phyloP scores from a whole-genome alignment of 2,797 vertebrate species.

The Perdix hodgsoniae region DNA sequence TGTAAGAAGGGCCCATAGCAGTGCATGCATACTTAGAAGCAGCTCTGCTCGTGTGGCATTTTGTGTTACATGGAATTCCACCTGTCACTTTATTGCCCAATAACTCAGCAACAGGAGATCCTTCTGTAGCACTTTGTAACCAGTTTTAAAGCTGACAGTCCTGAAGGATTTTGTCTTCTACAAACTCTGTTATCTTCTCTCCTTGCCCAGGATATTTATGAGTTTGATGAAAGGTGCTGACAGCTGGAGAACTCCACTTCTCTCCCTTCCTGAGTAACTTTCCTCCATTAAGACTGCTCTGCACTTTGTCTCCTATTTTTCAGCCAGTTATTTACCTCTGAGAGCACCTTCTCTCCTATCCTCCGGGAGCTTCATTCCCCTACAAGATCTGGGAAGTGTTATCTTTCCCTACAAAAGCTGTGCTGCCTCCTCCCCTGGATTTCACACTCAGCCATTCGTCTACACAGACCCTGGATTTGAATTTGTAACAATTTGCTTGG shows the following conservation, averaged over 20 bases:
- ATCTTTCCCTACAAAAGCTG: background rate
- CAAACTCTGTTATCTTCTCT: background rate
- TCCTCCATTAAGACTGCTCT: background rate
- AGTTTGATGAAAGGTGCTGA: constrained; percentile 12
- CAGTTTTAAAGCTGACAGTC: background rate
- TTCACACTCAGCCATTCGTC: constrained; percentile 33
- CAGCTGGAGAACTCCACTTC: background rate
- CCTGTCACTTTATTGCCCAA: accelerated
- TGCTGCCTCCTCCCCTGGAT: constrained; percentile 11
- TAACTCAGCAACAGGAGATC: background rate
- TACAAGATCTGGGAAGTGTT: background rate
- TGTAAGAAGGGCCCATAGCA: background rate
- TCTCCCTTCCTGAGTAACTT: background rate
- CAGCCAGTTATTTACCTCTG: background rate
- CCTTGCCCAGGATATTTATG: background rate
- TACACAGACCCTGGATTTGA: constrained; percentile 54
- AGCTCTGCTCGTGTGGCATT: background rate
- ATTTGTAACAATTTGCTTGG: constrained; percentile 45
- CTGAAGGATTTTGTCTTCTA: background rate
- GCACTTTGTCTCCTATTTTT: background rate
- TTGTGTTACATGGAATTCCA: background rate
- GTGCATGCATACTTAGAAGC: background rate
- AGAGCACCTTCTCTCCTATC: constrained; percentile 19
- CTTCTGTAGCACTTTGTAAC: background rate
- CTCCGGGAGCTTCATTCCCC: background rate